phyloP scores from a whole-genome alignment of 2,888 invertebrate genomes.

The Paralinhomoeus sp. region DNA sequence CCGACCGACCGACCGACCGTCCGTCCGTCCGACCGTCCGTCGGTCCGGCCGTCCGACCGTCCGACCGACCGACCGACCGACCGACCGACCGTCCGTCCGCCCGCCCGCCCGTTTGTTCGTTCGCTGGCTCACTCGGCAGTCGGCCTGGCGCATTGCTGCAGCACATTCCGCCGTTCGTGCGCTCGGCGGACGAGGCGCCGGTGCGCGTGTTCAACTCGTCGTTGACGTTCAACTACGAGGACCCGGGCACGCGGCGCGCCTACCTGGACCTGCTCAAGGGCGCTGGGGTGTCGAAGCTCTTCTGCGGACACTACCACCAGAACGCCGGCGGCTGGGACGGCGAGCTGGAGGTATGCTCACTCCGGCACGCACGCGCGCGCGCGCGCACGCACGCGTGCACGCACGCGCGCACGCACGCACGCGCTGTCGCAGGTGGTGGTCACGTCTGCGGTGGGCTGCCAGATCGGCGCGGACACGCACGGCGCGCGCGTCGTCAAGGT shows the following conservation, averaged over 20 bases:
- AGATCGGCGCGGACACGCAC: slow-evolving; percentile 28
- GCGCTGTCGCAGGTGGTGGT: slow-evolving; percentile 27
- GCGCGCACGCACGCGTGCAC: too few species aligned
- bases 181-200: slow-evolving; percentile 7
- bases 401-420: too few species aligned
- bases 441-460: slow-evolving; percentile 33
- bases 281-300: slow-evolving; percentile 29
- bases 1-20: too few species aligned
- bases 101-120: too few species aligned
- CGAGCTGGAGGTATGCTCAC: slow-evolving; percentile 26
- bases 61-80: too few species aligned
- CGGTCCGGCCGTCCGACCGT: too few species aligned
- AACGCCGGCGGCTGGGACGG: slow-evolving; percentile 30
- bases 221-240: slow-evolving; percentile 4
- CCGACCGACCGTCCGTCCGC: too few species aligned
- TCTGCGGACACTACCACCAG: slow-evolving; percentile 34
- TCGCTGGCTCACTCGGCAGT: too few species aligned
- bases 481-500: slow-evolving; percentile 31
- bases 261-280: slow-evolving; percentile 2
- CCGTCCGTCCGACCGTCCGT: too few species aligned
- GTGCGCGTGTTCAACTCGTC: slow-evolving; percentile 3
- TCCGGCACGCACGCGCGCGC: too few species aligned
- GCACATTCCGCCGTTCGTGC: slow-evolving; percentile 11
- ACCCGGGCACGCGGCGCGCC: not conserved
- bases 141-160: too few species aligned